Evolutionary conservation across 2,797 vertebrate genomes (phyloP).

Genomic region (Discoglossus pictus): DNA sequence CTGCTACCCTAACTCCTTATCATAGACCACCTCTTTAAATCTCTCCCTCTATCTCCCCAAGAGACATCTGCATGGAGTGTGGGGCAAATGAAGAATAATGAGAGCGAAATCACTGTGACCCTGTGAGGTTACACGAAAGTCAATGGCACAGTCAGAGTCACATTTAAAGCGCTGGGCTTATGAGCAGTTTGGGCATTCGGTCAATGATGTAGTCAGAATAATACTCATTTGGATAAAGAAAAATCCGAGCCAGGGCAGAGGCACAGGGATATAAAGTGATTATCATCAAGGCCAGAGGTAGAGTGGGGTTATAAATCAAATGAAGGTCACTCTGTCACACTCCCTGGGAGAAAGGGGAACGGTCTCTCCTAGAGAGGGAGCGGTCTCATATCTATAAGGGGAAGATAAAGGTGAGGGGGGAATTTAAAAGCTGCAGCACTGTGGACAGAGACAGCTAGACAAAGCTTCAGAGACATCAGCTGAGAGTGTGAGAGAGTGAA

Average conservation of each 20-base stretch:
- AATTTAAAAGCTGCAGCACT: neutral
- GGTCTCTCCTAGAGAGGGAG: constrained; percentile 66
- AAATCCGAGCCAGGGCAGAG: neutral
- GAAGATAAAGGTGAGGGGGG: neutral
- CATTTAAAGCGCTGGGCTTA: no score
- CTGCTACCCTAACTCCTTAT: no score
- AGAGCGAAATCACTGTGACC: no score
- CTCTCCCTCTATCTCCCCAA: no score
- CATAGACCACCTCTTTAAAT: no score
- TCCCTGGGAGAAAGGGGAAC: constrained; percentile 46
- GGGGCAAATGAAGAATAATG: no score
- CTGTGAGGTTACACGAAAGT: no score
- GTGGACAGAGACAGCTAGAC: neutral
- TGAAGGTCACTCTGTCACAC: constrained; percentile 25
- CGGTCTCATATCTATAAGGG: constrained; percentile 69
- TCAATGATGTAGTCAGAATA: no score
- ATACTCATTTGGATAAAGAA: no score
- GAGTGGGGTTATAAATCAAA: constrained; percentile 37
- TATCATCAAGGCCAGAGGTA: constrained; percentile 26
- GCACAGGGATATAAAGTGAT: neutral
- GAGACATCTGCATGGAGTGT: no score
- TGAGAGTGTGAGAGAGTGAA: neutral
- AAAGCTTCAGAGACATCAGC: neutral
- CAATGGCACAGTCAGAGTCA: no score
- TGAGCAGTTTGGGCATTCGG: no score